These are phyloP conservation scores for Leptopterna dolabrata DNA, from an alignment of 2,888 invertebrate species.

Conservation along the genomic window DNA sequence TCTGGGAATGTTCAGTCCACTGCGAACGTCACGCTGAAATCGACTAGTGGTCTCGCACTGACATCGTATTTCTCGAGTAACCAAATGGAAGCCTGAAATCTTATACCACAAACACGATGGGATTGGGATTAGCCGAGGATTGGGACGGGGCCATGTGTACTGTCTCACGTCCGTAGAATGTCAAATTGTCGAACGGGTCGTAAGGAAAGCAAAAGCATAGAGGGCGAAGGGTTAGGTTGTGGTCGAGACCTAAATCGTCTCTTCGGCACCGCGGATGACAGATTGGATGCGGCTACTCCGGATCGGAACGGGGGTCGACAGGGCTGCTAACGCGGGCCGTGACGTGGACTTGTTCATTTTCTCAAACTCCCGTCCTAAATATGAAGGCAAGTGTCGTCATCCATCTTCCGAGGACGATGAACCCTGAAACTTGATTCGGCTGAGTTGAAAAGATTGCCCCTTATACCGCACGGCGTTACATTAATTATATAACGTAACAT, in stretches of 20 bases:
- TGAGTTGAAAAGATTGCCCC: too few relatives aligned
- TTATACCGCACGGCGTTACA: too few relatives aligned
- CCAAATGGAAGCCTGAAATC: background rate
- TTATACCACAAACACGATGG: background rate
- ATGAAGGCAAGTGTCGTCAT: background rate
- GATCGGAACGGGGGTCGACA: background rate
- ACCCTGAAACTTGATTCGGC: background rate
- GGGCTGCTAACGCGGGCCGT: background rate
- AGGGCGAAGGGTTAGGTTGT: background rate
- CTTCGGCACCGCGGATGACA: background rate
- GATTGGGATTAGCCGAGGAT: background rate
- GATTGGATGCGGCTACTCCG: background rate
- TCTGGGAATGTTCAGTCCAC: too few relatives aligned
- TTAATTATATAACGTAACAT: too few relatives aligned
- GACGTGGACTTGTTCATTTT: background rate
- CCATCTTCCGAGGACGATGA: background rate
- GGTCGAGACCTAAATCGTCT: constrained; percentile 3
- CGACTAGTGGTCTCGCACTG: too few relatives aligned
- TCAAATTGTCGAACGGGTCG: background rate
- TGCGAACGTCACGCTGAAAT: too few relatives aligned
- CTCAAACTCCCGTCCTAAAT: background rate
- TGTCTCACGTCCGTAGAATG: background rate
- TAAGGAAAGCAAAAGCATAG: background rate
- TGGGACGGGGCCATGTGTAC: background rate
- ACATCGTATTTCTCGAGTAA: background rate